Percentiles rank a stretch among this genome's conserved stretches.
Conservation (phyloP, 2,888 invertebrate species). For the Aromia moschata region DNA sequence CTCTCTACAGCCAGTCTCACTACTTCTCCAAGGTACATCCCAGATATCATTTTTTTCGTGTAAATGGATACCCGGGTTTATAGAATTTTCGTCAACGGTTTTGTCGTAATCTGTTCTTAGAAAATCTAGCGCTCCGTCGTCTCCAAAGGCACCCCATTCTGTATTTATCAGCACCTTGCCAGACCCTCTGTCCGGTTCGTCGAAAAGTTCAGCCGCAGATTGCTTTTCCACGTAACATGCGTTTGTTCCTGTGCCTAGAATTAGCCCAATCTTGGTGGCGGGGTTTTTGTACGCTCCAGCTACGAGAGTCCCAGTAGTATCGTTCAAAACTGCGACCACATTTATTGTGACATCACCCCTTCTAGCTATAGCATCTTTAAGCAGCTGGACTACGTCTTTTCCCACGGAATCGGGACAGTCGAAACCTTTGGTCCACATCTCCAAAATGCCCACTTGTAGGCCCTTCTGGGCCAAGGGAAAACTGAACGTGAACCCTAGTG, state of each 20-base stretch:
- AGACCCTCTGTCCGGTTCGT: constrained; percentile 72
- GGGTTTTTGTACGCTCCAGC: constrained; percentile 97
- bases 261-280: constrained; percentile 92
- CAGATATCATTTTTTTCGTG: constrained; percentile 99
- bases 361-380: constrained; percentile 85
- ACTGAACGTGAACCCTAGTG: constrained; percentile 96
- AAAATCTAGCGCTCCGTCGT: constrained; percentile 87
- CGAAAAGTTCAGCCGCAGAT: constrained; percentile 82
- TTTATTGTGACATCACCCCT: constrained; percentile 82
- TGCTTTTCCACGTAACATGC: constrained; percentile 94
- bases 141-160: constrained; percentile 98
- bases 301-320: constrained; percentile 97
- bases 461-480: constrained; percentile 90
- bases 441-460: constrained; percentile 83
- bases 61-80: constrained; percentile 87
- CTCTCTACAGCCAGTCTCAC: constrained; percentile 86
- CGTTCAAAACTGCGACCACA: constrained; percentile 94
- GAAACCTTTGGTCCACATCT: constrained; percentile 92
- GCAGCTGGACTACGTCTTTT: constrained; percentile 86
- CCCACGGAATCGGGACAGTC: constrained; percentile 89
- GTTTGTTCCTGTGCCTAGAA: constrained; percentile 95
- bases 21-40: constrained; percentile 99
- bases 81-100: constrained; percentile 83
- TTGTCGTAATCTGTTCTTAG: constrained; percentile 86
- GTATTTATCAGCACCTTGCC: constrained; percentile 89